A percentile compares a stretch with the other conserved stretches of the same genome.
Evolutionary conservation across 2,113 vertebrate species (phyloP).

Genomic region (Sinocyclocheilus rhinocerous): DNA sequence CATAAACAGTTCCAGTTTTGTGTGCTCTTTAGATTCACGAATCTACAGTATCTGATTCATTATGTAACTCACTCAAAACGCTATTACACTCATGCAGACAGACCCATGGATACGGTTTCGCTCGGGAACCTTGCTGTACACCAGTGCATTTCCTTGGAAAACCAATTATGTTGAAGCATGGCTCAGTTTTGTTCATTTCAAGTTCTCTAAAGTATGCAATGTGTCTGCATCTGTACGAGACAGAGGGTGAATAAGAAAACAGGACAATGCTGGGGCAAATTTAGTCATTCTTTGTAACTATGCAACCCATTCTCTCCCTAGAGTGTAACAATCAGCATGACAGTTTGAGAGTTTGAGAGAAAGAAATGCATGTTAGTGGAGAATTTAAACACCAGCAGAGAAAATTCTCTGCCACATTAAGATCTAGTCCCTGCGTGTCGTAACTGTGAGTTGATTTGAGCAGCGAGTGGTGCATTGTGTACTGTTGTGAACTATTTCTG

Average conservation of each 20-base stretch:
- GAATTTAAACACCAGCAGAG: background rate
- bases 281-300: slow-evolving; percentile 46
- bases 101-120: slow-evolving; percentile 16
- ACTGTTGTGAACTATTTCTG: slow-evolving; percentile 36
- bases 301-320: slow-evolving; percentile 34
- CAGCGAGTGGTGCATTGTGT: slow-evolving; percentile 21
- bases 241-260: slow-evolving; percentile 3
- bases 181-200: slow-evolving; percentile 28
- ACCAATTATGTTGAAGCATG: slow-evolving; percentile 21
- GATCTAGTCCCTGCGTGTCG: background rate
- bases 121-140: slow-evolving; percentile 61
- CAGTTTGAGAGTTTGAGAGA: background rate
- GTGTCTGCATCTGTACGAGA: background rate
- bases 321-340: background rate
- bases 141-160: background rate
- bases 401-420: background rate
- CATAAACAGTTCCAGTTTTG: background rate
- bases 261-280: background rate
- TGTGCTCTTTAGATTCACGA: slow-evolving; percentile 3
- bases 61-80: background rate
- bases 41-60: background rate
- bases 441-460: slow-evolving; percentile 17
- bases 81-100: background rate
- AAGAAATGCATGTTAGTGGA: background rate
- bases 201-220: background rate